These are phyloP conservation scores for Fragariocoptes setiger DNA, from an alignment of 1,140 invertebrate species.

Conservation along the genomic window DNA sequence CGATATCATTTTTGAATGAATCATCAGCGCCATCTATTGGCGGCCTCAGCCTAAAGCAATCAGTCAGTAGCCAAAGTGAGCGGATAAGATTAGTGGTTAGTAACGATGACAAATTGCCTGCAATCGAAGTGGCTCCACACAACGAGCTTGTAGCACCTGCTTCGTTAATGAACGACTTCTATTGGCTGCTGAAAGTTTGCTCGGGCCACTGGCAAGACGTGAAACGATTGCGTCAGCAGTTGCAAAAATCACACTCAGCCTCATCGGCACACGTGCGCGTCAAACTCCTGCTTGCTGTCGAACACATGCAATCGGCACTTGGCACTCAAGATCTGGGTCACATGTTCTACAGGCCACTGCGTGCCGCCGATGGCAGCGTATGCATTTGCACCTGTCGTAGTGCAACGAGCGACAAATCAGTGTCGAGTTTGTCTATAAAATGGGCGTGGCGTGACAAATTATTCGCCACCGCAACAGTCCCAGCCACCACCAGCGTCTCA, in stretches of 20 bases:
- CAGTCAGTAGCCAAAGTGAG: too few species aligned
- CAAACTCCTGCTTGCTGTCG: conserved; percentile 57
- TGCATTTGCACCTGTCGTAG: conserved; percentile 55
- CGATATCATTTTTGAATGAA: too few species aligned
- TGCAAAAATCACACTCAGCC: conserved; percentile 66
- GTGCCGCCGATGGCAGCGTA: conserved; percentile 55
- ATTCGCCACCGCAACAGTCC: too few species aligned
- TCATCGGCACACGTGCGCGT: conserved; percentile 57
- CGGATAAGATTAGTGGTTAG: too few species aligned
- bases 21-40: too few species aligned
- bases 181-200: conserved; percentile 81
- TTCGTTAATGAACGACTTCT: conserved; percentile 61
- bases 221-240: conserved; percentile 50
- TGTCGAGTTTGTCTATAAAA: conserved; percentile 34
- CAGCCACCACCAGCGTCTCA: too few species aligned
- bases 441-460: conserved; percentile 29
- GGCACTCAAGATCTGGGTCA: conserved; percentile 67
- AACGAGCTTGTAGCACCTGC: conserved; percentile 23
- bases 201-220: conserved; percentile 78
- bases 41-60: too few species aligned
- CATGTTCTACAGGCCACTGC: conserved; percentile 56
- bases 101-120: conserved; percentile 76
- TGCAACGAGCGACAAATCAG: conserved; percentile 38
- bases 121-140: conserved; percentile 56
- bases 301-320: conserved; percentile 65